phyloP scores from a whole-genome alignment of 2,888 invertebrate genomes.

The Ochropleura leucogaster region DNA sequence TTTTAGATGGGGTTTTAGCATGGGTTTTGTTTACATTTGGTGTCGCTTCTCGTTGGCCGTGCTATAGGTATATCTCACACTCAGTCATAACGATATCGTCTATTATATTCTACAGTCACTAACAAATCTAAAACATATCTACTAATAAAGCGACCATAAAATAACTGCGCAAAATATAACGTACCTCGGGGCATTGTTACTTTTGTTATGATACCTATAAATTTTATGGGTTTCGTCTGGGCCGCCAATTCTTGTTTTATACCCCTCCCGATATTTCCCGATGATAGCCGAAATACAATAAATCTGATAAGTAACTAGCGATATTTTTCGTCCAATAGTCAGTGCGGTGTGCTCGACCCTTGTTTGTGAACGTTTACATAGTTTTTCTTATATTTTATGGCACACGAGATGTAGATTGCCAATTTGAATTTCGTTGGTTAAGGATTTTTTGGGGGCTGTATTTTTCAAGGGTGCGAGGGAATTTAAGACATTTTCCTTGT shows the following conservation, averaged over 20 bases:
- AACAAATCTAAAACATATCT: conserved; percentile 62
- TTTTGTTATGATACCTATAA: conserved; percentile 79
- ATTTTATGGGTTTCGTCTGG: conserved; percentile 77
- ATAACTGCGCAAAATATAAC: conserved; percentile 66
- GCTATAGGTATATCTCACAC: background rate
- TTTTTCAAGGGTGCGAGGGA: conserved; percentile 16
- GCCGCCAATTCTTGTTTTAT: conserved; percentile 73
- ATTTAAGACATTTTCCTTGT: conserved; percentile 22
- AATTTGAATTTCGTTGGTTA: conserved; percentile 56
- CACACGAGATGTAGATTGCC: conserved; percentile 55
- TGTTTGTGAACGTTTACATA: conserved; percentile 57
- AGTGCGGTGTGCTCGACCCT: conserved; percentile 45
- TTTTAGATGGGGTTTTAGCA: no score
- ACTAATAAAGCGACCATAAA: conserved; percentile 72
- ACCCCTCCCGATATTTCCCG: conserved; percentile 62
- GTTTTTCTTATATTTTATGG: conserved; percentile 59
- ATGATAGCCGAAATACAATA: conserved; percentile 72
- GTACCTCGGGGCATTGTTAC: conserved; percentile 71
- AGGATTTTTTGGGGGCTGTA: conserved; percentile 13
- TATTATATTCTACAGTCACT: conserved; percentile 20
- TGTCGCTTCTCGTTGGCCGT: no score
- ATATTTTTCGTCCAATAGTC: conserved; percentile 64
- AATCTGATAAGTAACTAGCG: conserved; percentile 74
- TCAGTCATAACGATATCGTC: conserved; percentile 8
- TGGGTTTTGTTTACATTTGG: no score